Evolutionary conservation across 2,797 vertebrate genomes (phyloP).

Genomic region (Lophius americanus): DNA sequence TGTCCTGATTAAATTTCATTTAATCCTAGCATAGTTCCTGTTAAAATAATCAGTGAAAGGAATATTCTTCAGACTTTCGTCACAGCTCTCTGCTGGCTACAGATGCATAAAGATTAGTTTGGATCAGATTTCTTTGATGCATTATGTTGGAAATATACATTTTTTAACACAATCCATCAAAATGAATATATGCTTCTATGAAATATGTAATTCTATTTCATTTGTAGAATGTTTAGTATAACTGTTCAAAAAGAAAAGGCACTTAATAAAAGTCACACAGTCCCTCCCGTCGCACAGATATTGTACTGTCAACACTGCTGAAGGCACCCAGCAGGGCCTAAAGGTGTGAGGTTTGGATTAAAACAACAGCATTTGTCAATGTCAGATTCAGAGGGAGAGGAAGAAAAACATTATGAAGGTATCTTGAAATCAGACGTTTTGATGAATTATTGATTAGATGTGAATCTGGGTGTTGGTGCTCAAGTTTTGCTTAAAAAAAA

Average conservation of each 20-base stretch:
- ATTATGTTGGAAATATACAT: background rate
- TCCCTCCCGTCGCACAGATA: background rate
- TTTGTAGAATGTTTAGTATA: constrained; percentile 7
- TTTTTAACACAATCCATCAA: background rate
- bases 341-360: constrained; percentile 65
- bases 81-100: background rate
- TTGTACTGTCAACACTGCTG: constrained; percentile 11
- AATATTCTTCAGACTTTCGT: background rate
- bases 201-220: too few species aligned
- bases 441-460: constrained; percentile 79
- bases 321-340: constrained; percentile 29
- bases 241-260: constrained; percentile 28
- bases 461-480: constrained; percentile 51
- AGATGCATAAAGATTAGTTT: background rate
- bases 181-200: background rate
- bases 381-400: constrained; percentile 58
- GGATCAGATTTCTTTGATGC: too few species aligned
- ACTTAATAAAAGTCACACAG: background rate
- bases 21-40: background rate
- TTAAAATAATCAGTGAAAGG: background rate
- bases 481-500: constrained; percentile 57
- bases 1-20: background rate
- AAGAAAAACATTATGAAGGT: constrained; percentile 68
- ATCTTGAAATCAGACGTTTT: constrained; percentile 76
- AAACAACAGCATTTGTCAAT: constrained; percentile 67